Evolutionary conservation across 1,140 invertebrate genomes (phyloP).

Genomic region (Sarcophaga bullata): DNA sequence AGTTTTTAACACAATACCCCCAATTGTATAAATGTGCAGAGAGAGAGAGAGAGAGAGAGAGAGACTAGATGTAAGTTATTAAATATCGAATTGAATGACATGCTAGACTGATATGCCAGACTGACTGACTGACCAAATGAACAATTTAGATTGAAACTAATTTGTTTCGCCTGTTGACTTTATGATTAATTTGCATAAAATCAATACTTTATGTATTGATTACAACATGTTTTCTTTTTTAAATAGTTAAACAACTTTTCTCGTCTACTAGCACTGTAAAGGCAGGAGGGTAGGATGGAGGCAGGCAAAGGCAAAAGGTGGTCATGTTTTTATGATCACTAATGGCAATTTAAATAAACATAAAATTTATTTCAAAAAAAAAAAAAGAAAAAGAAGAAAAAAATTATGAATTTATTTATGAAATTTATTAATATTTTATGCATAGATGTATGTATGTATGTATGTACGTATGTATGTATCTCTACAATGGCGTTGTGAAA

Average conservation of each 20-base stretch:
- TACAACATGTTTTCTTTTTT: too few species aligned
- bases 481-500: background rate
- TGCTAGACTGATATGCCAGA: too few species aligned
- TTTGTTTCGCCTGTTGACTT: too few species aligned
- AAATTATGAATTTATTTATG: background rate
- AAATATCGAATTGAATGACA: background rate
- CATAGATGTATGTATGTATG: background rate
- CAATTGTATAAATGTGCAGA: too few species aligned
- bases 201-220: background rate
- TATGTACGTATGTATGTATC: background rate
- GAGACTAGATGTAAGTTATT: background rate
- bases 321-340: background rate
- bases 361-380: background rate
- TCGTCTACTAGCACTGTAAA: too few species aligned
- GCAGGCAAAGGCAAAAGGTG: too few species aligned
- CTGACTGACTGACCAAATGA: too few species aligned
- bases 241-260: too few species aligned
- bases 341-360: background rate
- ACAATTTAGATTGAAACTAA: too few species aligned
- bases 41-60: too few species aligned
- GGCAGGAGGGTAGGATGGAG: background rate
- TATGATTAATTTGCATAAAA: constrained; percentile 6
- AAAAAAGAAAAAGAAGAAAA: too few species aligned
- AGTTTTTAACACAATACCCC: background rate
- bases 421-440: too few species aligned